Conservation (phyloP, 2,113 vertebrate genomes). For the Tretioscincus oriximinensis region DNA sequence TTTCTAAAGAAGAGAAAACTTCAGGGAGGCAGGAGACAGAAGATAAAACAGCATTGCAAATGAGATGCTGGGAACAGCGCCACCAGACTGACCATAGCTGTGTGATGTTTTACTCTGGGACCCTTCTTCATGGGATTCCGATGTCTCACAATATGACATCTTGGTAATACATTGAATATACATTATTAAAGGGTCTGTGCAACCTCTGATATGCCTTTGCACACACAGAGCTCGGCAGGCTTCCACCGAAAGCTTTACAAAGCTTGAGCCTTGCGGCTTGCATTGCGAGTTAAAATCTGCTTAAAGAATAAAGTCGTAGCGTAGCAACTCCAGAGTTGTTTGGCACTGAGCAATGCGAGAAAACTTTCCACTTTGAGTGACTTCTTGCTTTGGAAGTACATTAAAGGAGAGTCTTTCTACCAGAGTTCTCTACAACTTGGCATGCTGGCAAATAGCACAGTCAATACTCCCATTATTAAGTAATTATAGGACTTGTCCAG, state of each 20-base stretch:
- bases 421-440: slow-evolving; percentile 38
- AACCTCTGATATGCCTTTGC: slow-evolving; percentile 33
- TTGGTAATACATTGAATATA: slow-evolving; percentile 29
- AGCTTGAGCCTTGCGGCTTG: slow-evolving; percentile 26
- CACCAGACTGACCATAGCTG: neutral
- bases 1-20: slow-evolving; percentile 29
- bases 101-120: slow-evolving; percentile 35
- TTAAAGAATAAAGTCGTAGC: slow-evolving; percentile 40
- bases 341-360: slow-evolving; percentile 21
- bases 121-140: slow-evolving; percentile 38
- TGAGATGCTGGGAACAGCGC: slow-evolving; percentile 26
- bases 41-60: slow-evolving; percentile 37
- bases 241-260: slow-evolving; percentile 42
- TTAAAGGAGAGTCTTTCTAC: slow-evolving; percentile 22
- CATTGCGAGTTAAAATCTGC: slow-evolving; percentile 41
- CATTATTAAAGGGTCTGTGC: slow-evolving; percentile 35
- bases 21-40: slow-evolving; percentile 22
- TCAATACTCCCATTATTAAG: slow-evolving; percentile 59
- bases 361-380: slow-evolving; percentile 42
- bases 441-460: slow-evolving; percentile 48
- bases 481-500: slow-evolving; percentile 54
- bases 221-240: slow-evolving; percentile 19
- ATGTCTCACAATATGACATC: slow-evolving; percentile 42
- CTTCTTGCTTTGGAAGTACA: slow-evolving; percentile 42
- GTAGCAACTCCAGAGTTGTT: slow-evolving; percentile 32